Evolutionary conservation across 2,888 invertebrate genomes (phyloP).

Genomic region (Lithosia quadra): DNA sequence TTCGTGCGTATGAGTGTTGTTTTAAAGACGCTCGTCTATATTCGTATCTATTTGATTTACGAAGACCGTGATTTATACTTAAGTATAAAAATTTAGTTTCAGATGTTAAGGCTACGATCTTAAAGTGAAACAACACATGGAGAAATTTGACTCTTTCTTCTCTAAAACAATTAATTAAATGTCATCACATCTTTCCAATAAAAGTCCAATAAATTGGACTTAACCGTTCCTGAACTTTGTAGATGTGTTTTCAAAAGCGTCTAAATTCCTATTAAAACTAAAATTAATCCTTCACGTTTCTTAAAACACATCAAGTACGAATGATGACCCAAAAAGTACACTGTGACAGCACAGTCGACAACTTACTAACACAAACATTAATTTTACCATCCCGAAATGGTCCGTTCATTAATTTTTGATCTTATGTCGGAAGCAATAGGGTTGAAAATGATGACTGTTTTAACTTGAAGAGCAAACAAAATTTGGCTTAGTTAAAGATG

Average conservation of each 20-base stretch:
- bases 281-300: constrained; percentile 77
- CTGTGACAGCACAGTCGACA: constrained; percentile 77
- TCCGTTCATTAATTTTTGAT: constrained; percentile 14
- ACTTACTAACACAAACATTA: constrained; percentile 67
- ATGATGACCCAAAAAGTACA: constrained; percentile 80
- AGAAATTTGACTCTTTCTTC: constrained; percentile 28
- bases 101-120: constrained; percentile 19
- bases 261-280: constrained; percentile 75
- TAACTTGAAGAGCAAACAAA: constrained; percentile 27
- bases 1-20: too few relatives aligned
- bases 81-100: background rate
- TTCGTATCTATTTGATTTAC: background rate
- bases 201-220: constrained; percentile 62
- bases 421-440: constrained; percentile 34
- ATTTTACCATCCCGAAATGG: constrained; percentile 23
- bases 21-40: background rate
- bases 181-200: constrained; percentile 55
- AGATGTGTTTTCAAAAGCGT: constrained; percentile 59
- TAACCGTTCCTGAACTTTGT: constrained; percentile 60
- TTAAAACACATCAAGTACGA: constrained; percentile 80
- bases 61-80: background rate
- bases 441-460: constrained; percentile 30
- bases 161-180: constrained; percentile 43
- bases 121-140: constrained; percentile 13
- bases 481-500: constrained; percentile 74